Base-by-base conservation (phyloP, 2,797 vertebrate species). In the Lophura swinhoii region DNA sequence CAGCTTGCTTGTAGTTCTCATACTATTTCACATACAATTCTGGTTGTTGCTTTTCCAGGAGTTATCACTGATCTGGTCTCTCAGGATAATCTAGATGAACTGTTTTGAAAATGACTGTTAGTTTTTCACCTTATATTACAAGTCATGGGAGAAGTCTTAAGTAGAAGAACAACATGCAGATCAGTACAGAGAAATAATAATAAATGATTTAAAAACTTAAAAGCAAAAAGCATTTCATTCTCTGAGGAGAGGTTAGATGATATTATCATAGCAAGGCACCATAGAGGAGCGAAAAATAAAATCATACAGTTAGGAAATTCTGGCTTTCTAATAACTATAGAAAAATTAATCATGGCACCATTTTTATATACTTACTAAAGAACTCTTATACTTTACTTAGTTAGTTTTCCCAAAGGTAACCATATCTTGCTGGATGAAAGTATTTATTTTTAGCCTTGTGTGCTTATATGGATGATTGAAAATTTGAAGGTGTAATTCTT, bases 131-230 rank as follows among this genome's bases (percentile, higher is more conserved):
- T 43, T 17, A 16, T 17, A 26, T 41, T 79, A 14, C 12, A 71
- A 49, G 18, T 14, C 29, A 10, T 0, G 2, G 37, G 6, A 29
- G n/a, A 20, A 87, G 12, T 4, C 10, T 88, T 14, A 51, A 29
- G 18, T 15, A 37, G 16, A 60, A 58, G 2, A 74, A 16, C 1
- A 48, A 0, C 0, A 14, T 35, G 33, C 2, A 41, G 11, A 35
- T 72, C 39, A 56, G 6, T 16, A 55, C 16, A 83, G 22, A 73
- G 75, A 55, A 1, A 16, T 11, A 53, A 53, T 53, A 53, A 53
- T 53, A 29, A 28, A 53, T 53, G 17, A 29, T 53, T 53, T 17
- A 6, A 53, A 53, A 53, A 53, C 9, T 53, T 53, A 29, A 26
- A 70, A 90, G 60, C 8, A 35, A 23, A 69, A 56, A 62, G 4